These are phyloP conservation scores for Neomorphus geoffroyi DNA, from an alignment of 2,797 vertebrate species.

Conservation along the genomic window DNA sequence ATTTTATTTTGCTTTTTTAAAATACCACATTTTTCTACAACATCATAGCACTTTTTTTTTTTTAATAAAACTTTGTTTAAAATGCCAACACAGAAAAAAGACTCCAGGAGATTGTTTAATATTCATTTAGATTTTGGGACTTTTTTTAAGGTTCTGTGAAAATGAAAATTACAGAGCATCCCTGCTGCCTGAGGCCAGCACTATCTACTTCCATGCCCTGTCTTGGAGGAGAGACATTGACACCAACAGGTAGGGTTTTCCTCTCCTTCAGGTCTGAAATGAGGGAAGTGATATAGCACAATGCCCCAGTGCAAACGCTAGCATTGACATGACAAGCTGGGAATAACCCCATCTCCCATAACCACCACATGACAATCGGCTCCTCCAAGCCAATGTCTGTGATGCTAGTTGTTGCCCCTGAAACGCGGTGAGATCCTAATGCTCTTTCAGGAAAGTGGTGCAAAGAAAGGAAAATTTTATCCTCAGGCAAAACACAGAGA, in stretches of 20 bases:
- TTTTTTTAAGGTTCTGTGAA: not conserved
- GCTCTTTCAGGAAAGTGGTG: not conserved
- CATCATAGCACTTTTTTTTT: not conserved
- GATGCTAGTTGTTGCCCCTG: not conserved
- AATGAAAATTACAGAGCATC: not conserved
- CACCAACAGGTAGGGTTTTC: not conserved
- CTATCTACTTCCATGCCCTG: not conserved
- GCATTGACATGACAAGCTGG: fast-evolving
- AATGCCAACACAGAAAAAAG: not conserved
- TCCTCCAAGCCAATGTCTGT: not conserved
- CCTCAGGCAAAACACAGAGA: not conserved
- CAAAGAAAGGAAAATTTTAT: not conserved
- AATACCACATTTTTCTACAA: not conserved
- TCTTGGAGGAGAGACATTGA: not conserved
- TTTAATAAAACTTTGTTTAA: not conserved
- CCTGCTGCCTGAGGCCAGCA: not conserved
- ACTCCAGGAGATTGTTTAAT: not conserved
- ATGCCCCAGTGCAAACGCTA: not conserved
- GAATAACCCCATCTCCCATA: not conserved
- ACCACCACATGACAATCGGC: not conserved
- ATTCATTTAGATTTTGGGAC: not conserved
- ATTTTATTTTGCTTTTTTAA: not conserved
- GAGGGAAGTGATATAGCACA: not conserved
- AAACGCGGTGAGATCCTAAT: not conserved
- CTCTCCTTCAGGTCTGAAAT: not conserved